Base-by-base conservation (phyloP, 2,797 vertebrate species). In the Centroberyx gerrardi region DNA sequence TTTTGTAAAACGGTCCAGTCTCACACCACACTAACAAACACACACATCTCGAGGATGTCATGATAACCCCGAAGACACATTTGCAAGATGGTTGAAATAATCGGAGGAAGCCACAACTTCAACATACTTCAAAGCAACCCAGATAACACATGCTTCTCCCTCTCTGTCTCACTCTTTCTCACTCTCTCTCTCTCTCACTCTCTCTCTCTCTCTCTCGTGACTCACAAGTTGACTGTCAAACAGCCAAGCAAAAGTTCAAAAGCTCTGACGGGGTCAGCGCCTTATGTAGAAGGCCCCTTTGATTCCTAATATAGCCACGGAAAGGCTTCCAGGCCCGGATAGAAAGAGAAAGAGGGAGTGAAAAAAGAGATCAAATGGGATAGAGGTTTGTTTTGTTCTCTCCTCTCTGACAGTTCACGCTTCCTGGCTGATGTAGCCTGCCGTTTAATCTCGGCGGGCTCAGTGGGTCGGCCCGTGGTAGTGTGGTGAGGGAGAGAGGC, bases 291-390 rank as follows among this genome's bases (percentile, higher is more conserved):
- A 74, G 76, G 61, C 74, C 61, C 61, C 80, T 93, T 92, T 91
- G 88, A 93, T 90, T 92, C 83, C 81, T 72, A 90, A 92, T 87
- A 86, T 83, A 90, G 88, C 61, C 76, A 88, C 40, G 36, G 74
- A 90, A 83, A 80, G 60, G 68, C 83, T 87, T 80, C 79, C 86
- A 79, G 87, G 83, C 67, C 72, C 10, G 46, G 80, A 76, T 18
- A 77, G 69, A 86, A 58, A 87, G 74, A 75, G 75, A 63, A 68
- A 84, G 68, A 61, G 58, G 68, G 83, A 87, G 78, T 78, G 78
- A 82, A 77, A 85, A 72, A 70, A 52, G 29, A 81, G 87, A 89
- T 92, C 91, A 89, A 91, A 89, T 68, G 38, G 81, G 82, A 84
- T 81, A 89, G 84, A 81, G 77, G 76, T 80, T 78, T 89, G 84